Evolutionary conservation across 2,113 vertebrate genomes (phyloP).

Genomic region (Xenopus borealis): DNA sequence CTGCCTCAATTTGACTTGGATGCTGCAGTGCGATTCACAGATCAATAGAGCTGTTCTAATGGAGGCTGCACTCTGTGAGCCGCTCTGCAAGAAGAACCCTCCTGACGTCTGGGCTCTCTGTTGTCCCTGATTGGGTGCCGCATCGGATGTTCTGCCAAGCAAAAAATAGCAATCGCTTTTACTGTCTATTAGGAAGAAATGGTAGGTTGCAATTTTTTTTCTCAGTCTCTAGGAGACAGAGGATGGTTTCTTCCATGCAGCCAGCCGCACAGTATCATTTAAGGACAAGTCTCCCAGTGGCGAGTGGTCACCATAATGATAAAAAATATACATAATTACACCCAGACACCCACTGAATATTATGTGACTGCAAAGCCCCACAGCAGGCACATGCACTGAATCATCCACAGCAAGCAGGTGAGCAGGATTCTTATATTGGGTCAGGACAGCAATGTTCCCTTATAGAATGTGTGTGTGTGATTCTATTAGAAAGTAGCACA

Average conservation of each 20-base stretch:
- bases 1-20: conserved; percentile 46
- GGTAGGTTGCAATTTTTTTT: conserved; percentile 42
- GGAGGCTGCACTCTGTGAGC: conserved; percentile 57
- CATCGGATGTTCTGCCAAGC: conserved; percentile 81
- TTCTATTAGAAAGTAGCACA: too few relatives aligned
- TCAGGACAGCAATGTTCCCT: too few relatives aligned
- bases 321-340: neutral
- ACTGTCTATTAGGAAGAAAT: conserved; percentile 47
- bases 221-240: conserved; percentile 49
- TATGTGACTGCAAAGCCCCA: neutral
- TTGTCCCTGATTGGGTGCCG: conserved; percentile 70
- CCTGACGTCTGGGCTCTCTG: conserved; percentile 70
- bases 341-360: conserved; percentile 3
- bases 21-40: conserved; percentile 66
- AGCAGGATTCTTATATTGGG: too few relatives aligned
- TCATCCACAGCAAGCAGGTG: neutral
- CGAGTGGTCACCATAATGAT: neutral
- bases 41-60: conserved; percentile 70
- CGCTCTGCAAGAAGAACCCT: conserved; percentile 52
- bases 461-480: too few relatives aligned
- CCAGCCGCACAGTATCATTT: conserved; percentile 8
- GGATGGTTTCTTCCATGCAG: conserved; percentile 31
- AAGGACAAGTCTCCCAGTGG: conserved; percentile 16
- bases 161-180: conserved; percentile 63
- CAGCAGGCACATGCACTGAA: neutral